Evolutionary conservation across 2,113 vertebrate species (phyloP).

Genomic region (Festucalex cinctus): DNA sequence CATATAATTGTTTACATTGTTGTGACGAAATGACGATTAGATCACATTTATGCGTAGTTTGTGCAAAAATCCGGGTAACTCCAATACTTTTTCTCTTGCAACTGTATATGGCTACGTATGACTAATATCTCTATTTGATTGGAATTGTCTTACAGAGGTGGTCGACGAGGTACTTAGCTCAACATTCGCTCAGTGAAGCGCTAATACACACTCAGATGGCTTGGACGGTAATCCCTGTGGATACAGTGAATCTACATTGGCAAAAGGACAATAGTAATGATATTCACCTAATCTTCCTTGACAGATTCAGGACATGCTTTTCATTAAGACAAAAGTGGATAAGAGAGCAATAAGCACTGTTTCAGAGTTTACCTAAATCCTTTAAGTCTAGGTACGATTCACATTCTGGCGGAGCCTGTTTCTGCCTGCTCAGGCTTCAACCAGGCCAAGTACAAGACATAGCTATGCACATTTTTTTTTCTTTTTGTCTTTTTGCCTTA

Average conservation of each 20-base stretch:
- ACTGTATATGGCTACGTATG: not conserved
- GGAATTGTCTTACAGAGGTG: not conserved
- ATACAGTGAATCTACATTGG: slow-evolving; percentile 79
- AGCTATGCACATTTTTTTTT: not conserved
- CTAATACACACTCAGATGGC: slow-evolving; percentile 56
- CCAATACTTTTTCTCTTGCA: not conserved
- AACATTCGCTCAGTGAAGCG: slow-evolving; percentile 32
- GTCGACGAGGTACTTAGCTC: slow-evolving; percentile 18
- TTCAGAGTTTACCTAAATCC: slow-evolving; percentile 87
- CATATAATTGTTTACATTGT: not conserved
- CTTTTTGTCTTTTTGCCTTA: not conserved
- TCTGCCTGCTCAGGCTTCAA: slow-evolving; percentile 58
- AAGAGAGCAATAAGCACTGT: slow-evolving; percentile 86
- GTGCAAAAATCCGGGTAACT: not conserved
- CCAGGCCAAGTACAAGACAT: slow-evolving; percentile 59
- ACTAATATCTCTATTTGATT: not conserved
- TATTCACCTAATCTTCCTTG: slow-evolving; percentile 89
- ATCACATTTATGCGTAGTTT: not conserved
- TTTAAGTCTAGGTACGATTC: slow-evolving; percentile 78
- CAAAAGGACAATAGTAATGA: slow-evolving; percentile 89
- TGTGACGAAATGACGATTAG: not conserved
- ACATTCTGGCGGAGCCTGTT: slow-evolving; percentile 57
- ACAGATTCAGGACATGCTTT: slow-evolving; percentile 94
- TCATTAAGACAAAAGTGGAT: slow-evolving; percentile 90
- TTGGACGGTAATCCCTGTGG: slow-evolving; percentile 68